Conservation (phyloP, 2,888 invertebrate species). For the Chironomus tentans region DNA sequence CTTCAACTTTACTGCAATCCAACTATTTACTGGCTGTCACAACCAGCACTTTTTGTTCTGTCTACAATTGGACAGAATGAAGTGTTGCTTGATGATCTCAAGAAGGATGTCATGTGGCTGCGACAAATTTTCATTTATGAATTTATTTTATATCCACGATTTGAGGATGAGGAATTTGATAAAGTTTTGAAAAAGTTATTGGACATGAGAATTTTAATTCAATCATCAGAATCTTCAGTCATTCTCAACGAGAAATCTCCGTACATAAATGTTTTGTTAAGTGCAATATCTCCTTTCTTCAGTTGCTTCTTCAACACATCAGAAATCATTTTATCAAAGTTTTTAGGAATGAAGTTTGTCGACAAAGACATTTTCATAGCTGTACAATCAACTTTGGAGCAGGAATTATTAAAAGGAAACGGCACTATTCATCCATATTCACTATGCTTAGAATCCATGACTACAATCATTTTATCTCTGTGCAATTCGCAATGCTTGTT, state of each 20-base stretch:
- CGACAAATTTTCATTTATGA: constrained; percentile 12
- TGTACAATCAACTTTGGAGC: constrained; percentile 53
- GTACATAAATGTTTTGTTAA: constrained; percentile 44
- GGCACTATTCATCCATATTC: constrained; percentile 58
- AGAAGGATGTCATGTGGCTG: constrained; percentile 39
- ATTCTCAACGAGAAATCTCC: constrained; percentile 44
- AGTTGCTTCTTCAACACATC: constrained; percentile 50
- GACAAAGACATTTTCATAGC: constrained; percentile 48
- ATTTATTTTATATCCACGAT: background rate
- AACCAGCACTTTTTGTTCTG: constrained; percentile 51
- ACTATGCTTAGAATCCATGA: constrained; percentile 57
- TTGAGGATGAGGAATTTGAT: constrained; percentile 41
- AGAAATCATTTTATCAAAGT: constrained; percentile 41
- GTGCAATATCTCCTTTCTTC: constrained; percentile 55
- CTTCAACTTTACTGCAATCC: constrained; percentile 71
- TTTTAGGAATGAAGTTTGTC: constrained; percentile 37
- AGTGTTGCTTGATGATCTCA: constrained; percentile 33
- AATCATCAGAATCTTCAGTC: constrained; percentile 34
- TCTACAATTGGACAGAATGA: constrained; percentile 35
- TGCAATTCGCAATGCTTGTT: constrained; percentile 40
- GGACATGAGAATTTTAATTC: constrained; percentile 33
- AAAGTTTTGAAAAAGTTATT: constrained; percentile 39
- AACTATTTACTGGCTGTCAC: constrained; percentile 56
- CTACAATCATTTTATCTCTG: constrained; percentile 50
- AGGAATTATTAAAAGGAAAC: constrained; percentile 38